A percentile compares a stretch with the other conserved stretches of the same genome.
phyloP scores from a whole-genome alignment of 2,797 vertebrate species.

The Fringilla coelebs region DNA sequence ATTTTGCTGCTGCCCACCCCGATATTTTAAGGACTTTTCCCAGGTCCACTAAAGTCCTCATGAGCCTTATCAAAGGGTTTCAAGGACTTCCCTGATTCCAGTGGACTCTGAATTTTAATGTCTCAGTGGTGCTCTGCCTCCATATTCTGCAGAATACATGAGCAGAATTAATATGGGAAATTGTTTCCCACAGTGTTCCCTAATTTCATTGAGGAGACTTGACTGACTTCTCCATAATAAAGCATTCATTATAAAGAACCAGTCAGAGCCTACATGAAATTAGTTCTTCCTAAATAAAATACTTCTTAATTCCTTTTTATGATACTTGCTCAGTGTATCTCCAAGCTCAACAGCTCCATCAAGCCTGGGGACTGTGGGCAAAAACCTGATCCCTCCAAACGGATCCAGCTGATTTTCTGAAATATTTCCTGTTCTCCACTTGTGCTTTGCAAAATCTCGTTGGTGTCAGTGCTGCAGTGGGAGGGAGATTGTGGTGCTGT shows the following conservation, averaged over 20 bases:
- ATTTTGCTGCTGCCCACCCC: not conserved
- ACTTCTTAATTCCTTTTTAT: constrained; percentile 15
- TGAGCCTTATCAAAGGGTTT: not conserved
- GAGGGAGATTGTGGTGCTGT: not conserved
- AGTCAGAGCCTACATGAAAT: constrained; percentile 61
- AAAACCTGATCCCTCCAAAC: not conserved
- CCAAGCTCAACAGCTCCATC: not conserved
- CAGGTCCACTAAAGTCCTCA: not conserved
- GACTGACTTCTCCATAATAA: constrained; percentile 40
- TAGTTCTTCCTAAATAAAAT: constrained; percentile 54
- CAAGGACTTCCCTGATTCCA: not conserved
- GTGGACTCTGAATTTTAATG: not conserved
- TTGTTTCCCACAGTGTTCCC: not conserved
- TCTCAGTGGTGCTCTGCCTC: not conserved
- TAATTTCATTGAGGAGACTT: constrained; percentile 38
- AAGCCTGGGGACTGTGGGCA: not conserved
- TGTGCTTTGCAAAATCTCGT: not conserved
- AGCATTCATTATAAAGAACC: constrained; percentile 46
- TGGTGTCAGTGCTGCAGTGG: not conserved
- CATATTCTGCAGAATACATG: not conserved
- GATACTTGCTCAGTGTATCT: constrained; percentile 4
- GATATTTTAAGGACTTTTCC: not conserved
- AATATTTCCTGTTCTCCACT: not conserved
- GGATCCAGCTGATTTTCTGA: not conserved
- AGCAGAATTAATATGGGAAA: not conserved